Conservation (phyloP, 2,888 invertebrate genomes). For the Chloroclystis v-ata region DNA sequence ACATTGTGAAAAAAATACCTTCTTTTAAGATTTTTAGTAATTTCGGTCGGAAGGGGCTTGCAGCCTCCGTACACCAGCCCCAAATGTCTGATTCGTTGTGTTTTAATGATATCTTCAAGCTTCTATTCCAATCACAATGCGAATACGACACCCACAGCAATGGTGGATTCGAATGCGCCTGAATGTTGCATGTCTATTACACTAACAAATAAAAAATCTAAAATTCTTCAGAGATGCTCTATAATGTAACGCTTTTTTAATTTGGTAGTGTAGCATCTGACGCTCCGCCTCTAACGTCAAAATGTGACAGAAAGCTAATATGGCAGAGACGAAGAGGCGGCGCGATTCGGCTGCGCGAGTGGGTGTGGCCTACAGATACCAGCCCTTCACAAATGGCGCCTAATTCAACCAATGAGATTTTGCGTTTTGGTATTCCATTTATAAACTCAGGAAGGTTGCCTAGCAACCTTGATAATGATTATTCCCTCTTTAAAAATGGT, state of each 20-base stretch:
- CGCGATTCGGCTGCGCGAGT: conserved; percentile 44
- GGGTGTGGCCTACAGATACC: conserved; percentile 56
- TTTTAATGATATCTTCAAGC: no score
- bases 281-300: conserved; percentile 47
- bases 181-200: conserved; percentile 12
- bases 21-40: no score
- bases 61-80: no score
- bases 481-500: not conserved
- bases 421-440: conserved; percentile 42
- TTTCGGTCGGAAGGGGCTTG: no score
- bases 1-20: no score
- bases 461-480: conserved; percentile 33
- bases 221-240: not conserved
- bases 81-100: no score
- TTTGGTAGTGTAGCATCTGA: conserved; percentile 39
- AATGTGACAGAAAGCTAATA: conserved; percentile 53
- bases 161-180: conserved; percentile 15
- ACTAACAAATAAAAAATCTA: conserved; percentile 23
- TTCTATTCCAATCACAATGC: conserved; percentile 11
- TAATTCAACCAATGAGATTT: conserved; percentile 62
- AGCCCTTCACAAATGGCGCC: conserved; percentile 75
- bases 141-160: conserved; percentile 17
- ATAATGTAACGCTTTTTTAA: conserved; percentile 24
- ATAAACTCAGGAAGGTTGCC: conserved; percentile 36
- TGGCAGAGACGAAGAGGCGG: conserved; percentile 56